A percentile compares a stretch with the other conserved stretches of the same genome.
phyloP scores from a whole-genome alignment of 2,888 invertebrate species.

The Abrostola triplasia region DNA sequence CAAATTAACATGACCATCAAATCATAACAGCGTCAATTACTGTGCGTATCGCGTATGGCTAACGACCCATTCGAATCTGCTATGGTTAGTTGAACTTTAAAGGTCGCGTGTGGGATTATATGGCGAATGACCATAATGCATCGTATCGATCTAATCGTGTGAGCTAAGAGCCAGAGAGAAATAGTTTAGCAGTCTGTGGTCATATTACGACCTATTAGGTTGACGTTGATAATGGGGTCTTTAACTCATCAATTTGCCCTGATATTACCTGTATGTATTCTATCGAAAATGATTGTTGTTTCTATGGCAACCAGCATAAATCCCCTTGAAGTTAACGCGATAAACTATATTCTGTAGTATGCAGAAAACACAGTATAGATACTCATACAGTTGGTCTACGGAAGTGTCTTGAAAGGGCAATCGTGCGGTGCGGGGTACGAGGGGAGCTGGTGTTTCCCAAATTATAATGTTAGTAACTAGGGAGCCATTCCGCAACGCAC shows the following conservation, averaged over 20 bases:
- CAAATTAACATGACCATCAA: conserved; percentile 1
- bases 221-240: neutral
- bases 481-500: too few species aligned
- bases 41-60: conserved; percentile 1
- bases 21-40: neutral
- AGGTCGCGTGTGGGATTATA: conserved; percentile 16
- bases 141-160: conserved; percentile 8
- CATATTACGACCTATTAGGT: neutral
- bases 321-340: too few species aligned
- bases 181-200: neutral
- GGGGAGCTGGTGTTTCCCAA: too few species aligned
- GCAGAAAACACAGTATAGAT: too few species aligned
- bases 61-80: conserved; percentile 7
- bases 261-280: too few species aligned
- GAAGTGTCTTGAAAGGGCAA: too few species aligned
- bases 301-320: too few species aligned
- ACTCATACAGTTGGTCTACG: too few species aligned
- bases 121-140: conserved; percentile 11
- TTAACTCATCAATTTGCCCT: neutral
- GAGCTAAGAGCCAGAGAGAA: neutral
- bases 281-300: too few species aligned
- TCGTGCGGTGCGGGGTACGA: too few species aligned
- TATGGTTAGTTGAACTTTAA: conserved; percentile 34
- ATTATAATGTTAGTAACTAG: too few species aligned
- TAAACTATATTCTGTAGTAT: too few species aligned